Conservation (phyloP, 2,113 vertebrate genomes). For the Pelvicachromis taeniatus region DNA sequence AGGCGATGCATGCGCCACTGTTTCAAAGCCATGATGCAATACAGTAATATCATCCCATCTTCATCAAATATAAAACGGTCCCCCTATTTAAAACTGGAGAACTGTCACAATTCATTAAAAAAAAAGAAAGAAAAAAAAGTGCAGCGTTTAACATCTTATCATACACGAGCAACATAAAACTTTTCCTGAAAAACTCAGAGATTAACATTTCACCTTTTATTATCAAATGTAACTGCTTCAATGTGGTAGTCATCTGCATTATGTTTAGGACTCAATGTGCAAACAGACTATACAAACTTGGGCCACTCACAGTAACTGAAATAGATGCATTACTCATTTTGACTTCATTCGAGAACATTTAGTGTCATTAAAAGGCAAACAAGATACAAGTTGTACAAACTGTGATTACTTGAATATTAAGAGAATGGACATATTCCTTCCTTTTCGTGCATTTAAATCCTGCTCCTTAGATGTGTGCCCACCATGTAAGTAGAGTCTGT, state of each 20-base stretch:
- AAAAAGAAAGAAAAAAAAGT: not conserved
- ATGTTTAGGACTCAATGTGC: not conserved
- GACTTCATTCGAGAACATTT: not conserved
- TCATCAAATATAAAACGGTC: conserved; percentile 15
- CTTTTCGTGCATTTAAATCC: not conserved
- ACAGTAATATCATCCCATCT: conserved; percentile 2
- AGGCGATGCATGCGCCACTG: not conserved
- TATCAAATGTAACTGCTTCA: not conserved
- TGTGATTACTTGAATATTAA: not conserved
- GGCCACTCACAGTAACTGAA: not conserved
- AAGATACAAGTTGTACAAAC: not conserved
- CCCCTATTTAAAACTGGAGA: not conserved
- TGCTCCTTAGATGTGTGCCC: not conserved
- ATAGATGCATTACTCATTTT: not conserved
- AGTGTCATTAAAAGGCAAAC: not conserved
- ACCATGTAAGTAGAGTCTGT: not conserved
- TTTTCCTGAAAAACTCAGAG: not conserved
- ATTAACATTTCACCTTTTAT: not conserved
- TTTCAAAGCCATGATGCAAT: not conserved
- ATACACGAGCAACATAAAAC: not conserved
- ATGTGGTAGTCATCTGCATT: not conserved
- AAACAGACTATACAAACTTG: not conserved
- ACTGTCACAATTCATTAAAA: not conserved
- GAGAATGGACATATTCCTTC: not conserved
- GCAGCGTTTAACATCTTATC: not conserved